Evolutionary conservation across 1,140 invertebrate genomes (phyloP), one percentile per base, ranked within the genome.

Genomic region (Plodia interpunctella): DNA sequence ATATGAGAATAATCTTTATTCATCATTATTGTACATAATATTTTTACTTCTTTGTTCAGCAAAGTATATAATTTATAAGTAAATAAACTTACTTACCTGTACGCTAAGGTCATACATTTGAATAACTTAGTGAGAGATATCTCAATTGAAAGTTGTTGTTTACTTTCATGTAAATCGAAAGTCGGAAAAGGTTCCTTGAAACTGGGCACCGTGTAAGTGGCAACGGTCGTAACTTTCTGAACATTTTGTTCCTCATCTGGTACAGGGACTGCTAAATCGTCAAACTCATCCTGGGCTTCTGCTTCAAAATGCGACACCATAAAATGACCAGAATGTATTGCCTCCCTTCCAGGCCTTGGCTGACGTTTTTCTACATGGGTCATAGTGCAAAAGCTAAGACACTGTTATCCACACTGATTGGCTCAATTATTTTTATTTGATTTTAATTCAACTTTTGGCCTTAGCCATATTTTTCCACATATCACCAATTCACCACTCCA

Each of bases 301-400:
- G 96, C 96, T 87, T 98, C 97, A 90, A 99, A 98, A 85, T 97
- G 94, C 51, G 97, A 98, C 44, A 99, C 95, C 98, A 99, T 99
- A 89, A 99, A 99, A 87, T 99, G 98, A 18, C 98, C 98, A 72
- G 97, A 98, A 86, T 99, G 98, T 73, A 99, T 99, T 0, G 94
- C 93, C 85, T 98, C 97, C 66, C 89, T 90, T 54, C 82, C 89
- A 60, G 85, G 73, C 38, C 83, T 78, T 56, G 70, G 57, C 15
- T 78, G 81, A 21, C 74, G 70, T 78, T 86, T 87, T 38, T 84
- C 82, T 49, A 89, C 79, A 60, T 89, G 78, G 59, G 83, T 86
- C 87, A 89, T 89, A 72, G 56, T 87, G 52, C 17, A 30, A 32
- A 8, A 59, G 2, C 6, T 44, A 25, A 44, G 21, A 44, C 4